These are phyloP conservation scores for Helobdella robusta DNA, from an alignment of 2,888 invertebrate species.

Conservation along the genomic window DNA sequence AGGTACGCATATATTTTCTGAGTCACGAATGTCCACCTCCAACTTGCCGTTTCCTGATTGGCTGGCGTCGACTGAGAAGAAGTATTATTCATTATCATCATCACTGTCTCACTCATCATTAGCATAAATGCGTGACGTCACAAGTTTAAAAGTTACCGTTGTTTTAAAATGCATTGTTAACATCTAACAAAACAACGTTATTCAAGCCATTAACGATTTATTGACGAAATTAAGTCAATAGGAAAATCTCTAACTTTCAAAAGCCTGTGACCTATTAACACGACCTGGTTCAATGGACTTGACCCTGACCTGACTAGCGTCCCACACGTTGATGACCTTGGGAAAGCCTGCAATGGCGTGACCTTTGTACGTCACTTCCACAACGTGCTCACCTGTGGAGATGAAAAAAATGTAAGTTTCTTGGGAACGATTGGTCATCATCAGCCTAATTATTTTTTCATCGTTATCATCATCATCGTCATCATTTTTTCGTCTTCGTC, in stretches of 20 bases:
- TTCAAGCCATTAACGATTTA: neutral
- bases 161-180: no score
- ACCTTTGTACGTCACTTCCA: constrained; percentile 4
- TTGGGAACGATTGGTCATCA: no score
- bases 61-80: constrained; percentile 10
- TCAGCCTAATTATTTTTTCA: no score
- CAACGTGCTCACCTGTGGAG: neutral
- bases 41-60: neutral
- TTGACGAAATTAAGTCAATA: neutral
- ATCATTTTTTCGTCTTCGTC: neutral
- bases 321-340: neutral
- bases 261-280: neutral
- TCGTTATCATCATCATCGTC: no score
- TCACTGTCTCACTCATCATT: no score
- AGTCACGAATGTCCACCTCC: neutral
- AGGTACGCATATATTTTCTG: neutral
- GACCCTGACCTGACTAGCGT: neutral
- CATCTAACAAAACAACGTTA: no score
- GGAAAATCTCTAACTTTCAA: constrained; percentile 4
- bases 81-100: neutral
- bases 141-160: no score
- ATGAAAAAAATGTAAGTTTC: no score
- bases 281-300: neutral
- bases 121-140: no score
- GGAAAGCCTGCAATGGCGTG: neutral